Evolutionary conservation across 1,140 invertebrate species (phyloP), one percentile per base, ranked within the genome.

Genomic region (Melipona quadrifasciata): DNA sequence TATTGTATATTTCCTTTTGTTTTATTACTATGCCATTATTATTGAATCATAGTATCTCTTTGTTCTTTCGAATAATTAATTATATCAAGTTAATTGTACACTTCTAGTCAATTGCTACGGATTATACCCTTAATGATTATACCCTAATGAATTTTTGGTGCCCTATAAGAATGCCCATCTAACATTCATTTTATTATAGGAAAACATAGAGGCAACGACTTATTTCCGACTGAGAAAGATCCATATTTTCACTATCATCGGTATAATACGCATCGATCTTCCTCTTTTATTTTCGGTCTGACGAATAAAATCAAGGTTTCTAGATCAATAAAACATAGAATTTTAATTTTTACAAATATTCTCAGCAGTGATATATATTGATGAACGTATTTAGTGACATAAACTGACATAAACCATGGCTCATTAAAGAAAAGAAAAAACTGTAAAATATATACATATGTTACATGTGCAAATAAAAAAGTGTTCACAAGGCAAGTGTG

Each of bases 381-480:
- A n/a, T n/a, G n/a, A 24, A 91, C 86, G 1, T 91, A 90, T 57
- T 58, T 92, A n/a, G 89, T 90, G 24, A 91, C 90, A n/a, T n/a
- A n/a, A n/a, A 17, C 86, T 91, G 72, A 86, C 92, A 84, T 79
- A 24, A 89, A 71, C 34, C 47, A n/a, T 27, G 6, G 70, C 17
- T 14, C 0, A 1, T 51, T 2, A n/a, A 71, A 71, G 24, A 21
- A 39, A 0, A 3, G 24, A n/a, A 12, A 39, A 17, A 24, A 34
- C 1, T 8, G 11, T 39, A 47, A 71, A 19, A 34, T 27, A 16
- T n/a, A 65, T 27, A 12, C 6, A 65, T 65, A 14, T 65, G 16
- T 47, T 47, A 47, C 39, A 47, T 47, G 21, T 0, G 34, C 16
- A 21, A 34, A 16, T 19, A 34, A 73, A 73, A 31, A 31, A 1